Evolutionary conservation across 2,797 vertebrate genomes (phyloP).

Genomic region (Trichosurus vulpecula): DNA sequence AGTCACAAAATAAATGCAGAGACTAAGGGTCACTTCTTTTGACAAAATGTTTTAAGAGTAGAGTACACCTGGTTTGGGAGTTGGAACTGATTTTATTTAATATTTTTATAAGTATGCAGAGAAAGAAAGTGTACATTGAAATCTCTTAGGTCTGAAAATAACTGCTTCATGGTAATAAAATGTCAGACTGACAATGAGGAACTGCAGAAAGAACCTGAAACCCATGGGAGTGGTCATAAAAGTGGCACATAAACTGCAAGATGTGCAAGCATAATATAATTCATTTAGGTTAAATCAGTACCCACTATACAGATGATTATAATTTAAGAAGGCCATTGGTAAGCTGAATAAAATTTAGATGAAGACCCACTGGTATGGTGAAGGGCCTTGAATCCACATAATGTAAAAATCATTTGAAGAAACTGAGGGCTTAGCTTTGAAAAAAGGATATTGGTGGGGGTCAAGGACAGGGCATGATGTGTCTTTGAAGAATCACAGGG

Average conservation of each 20-base stretch:
- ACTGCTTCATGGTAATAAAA: background rate
- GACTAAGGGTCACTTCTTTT: background rate
- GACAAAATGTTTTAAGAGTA: background rate
- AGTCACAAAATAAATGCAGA: background rate
- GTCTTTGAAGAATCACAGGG: background rate
- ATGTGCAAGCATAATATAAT: background rate
- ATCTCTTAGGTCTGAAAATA: background rate
- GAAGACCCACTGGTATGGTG: background rate
- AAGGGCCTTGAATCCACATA: background rate
- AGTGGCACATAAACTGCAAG: background rate
- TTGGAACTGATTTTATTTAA: background rate
- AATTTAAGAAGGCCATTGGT: background rate
- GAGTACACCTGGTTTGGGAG: background rate
- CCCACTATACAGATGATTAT: background rate
- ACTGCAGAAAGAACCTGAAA: background rate
- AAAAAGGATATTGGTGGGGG: background rate
- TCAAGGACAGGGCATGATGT: background rate
- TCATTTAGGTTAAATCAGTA: background rate
- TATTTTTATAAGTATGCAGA: background rate
- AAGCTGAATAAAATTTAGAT: background rate
- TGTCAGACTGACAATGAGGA: background rate
- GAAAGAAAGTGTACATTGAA: background rate
- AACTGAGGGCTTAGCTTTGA: background rate
- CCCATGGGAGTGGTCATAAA: too few relatives aligned
- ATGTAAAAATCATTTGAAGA: background rate